Base-by-base conservation (phyloP, 2,797 vertebrate species). In the Anniella stebbinsi region DNA sequence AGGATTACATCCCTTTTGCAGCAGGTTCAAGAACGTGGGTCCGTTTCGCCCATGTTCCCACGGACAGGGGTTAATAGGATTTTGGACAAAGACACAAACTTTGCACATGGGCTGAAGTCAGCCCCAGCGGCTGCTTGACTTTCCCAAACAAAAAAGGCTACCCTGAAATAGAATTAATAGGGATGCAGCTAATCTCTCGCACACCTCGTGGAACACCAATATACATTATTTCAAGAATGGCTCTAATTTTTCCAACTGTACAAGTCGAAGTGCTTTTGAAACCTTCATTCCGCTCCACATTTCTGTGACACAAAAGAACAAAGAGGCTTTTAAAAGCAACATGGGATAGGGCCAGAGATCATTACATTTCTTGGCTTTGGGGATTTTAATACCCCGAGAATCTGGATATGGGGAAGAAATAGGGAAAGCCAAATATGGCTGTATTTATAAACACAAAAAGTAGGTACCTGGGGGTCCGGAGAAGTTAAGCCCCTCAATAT, bases 271-370 rank as follows among this genome's bases (percentile, higher is more conserved):
- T 4, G 21, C 3, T 67, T 13, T n/a, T 33, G 1, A 70, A 51
- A 51, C 38, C 28, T 70, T 17, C 45, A 13, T 85, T 57, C 63
- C 45, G 30, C 87, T 48, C 67, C 76, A 51, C 76, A 38, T 72
- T 70, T 38, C 63, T 80, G 13, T 60, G 38, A 18, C 80, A 75
- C n/a, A 54, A 77, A 84, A 51, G 60, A 89, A 83, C 80, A 89
- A 89, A 81, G 80, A 70, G 57, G 41, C 38, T 88, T 72, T 70
- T 33, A 38, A 77, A 57, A 70, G 76, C 73, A 76, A 66, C 45
- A 87, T 45, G 54, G 30, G 60, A 76, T 41, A 45, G 85, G 72
- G 60, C 86, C 33, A 38, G 63, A 41, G 23, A 48, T 78, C 28
- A 30, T 63, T 3, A 5, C 75, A 67, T 78, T 87, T 23, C 38